A percentile compares a stretch with the other conserved stretches of the same genome.
Evolutionary conservation across 2,113 vertebrate species (phyloP).

Genomic region (rat (Rattus norvegicus)): GRCr8 NC_086026.1:65428501-65429000

Average conservation of each 20-base stretch:
- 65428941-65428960: background rate
- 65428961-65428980: background rate
- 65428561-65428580: conserved; percentile 44
- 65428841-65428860: background rate
- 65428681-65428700: conserved; percentile 95
- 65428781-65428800: fast-evolving
- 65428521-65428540: background rate
- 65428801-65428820: background rate
- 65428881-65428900: background rate
- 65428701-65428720: conserved; percentile 83
- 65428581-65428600: conserved; percentile 35
- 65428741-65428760: background rate
- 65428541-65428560: background rate
- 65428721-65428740: background rate
- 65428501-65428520: background rate
- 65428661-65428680: conserved; percentile 94
- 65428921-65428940: background rate
- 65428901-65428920: background rate
- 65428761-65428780: background rate
- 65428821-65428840: no score
- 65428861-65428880: background rate
- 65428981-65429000: background rate
- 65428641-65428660: conserved; percentile 93
- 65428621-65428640: conserved; percentile 86
- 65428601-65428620: conserved; percentile 47